A percentile compares a stretch with the other conserved stretches of the same genome.
Evolutionary conservation across 64 coral and sea anemone genomes (phyloP).

Genomic region (Porites australiensis): DNA sequence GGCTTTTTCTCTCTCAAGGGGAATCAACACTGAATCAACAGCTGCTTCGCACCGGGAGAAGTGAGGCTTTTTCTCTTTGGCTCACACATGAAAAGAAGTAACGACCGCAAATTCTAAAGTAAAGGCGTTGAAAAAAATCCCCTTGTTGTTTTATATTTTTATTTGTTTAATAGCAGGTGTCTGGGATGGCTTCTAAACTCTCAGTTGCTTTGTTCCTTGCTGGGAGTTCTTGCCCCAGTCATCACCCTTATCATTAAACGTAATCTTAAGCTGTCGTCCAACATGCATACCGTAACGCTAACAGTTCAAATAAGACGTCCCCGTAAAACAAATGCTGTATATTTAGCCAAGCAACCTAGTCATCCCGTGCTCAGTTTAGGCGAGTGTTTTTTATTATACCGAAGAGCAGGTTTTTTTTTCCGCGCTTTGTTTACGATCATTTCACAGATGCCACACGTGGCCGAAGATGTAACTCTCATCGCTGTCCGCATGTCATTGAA

Average conservation of each 20-base stretch:
- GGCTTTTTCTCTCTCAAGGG: neutral
- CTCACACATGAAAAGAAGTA: neutral
- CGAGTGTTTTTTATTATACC: too few relatives aligned
- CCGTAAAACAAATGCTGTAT: too few relatives aligned
- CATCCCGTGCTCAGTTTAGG: too few relatives aligned
- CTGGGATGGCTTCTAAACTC: neutral
- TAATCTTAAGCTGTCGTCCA: neutral
- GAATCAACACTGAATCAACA: neutral
- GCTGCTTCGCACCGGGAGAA: neutral
- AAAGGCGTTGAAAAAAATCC: neutral
- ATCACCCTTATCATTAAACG: neutral
- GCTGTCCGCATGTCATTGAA: constrained; percentile 46
- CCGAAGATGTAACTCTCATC: neutral
- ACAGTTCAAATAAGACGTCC: neutral
- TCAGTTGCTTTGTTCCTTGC: neutral
- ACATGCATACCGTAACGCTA: neutral
- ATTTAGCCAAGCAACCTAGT: too few relatives aligned
- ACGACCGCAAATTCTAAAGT: neutral
- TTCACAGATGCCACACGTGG: constrained; percentile 39
- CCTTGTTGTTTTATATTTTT: neutral
- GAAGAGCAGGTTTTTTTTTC: neutral
- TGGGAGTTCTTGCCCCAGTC: neutral
- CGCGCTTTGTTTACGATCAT: constrained; percentile 13
- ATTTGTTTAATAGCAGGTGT: constrained; percentile 11
- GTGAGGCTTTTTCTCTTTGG: neutral